Evolutionary conservation across 2,113 vertebrate genomes (phyloP).

Genomic region (Tamias sibiricus): DNA sequence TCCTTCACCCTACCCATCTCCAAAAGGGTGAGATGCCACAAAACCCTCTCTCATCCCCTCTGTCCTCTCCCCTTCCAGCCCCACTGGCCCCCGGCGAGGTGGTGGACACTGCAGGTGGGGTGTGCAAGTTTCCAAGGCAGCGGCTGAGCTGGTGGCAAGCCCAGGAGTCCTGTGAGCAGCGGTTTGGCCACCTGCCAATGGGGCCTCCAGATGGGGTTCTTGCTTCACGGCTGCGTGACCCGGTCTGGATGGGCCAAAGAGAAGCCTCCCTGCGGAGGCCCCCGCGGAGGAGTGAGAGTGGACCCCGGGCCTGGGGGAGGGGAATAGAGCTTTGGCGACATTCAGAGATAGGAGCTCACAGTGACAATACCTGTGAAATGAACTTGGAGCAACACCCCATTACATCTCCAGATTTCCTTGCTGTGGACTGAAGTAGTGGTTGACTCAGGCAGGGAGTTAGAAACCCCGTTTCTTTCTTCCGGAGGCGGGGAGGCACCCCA

Average conservation of each 20-base stretch:
- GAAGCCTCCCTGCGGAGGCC: conserved; percentile 51
- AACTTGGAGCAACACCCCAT: background rate
- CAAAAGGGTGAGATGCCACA: background rate
- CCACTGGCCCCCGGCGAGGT: conserved; percentile 57
- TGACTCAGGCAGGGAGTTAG: background rate
- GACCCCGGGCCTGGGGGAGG: no score
- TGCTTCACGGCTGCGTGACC: conserved; percentile 78
- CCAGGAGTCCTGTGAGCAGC: conserved; percentile 87
- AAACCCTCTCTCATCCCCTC: background rate
- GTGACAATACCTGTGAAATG: background rate
- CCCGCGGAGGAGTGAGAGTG: conserved; percentile 80
- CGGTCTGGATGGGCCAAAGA: conserved; percentile 88
- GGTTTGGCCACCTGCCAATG: conserved; percentile 86
- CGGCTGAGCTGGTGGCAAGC: conserved; percentile 89
- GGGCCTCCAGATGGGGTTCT: conserved; percentile 53
- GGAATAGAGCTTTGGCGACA: background rate
- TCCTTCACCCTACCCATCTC: background rate
- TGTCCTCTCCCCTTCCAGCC: conserved; percentile 63
- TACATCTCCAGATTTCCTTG: background rate
- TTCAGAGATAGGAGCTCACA: background rate
- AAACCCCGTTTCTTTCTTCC: background rate
- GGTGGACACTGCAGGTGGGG: conserved; percentile 79
- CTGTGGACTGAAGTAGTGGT: background rate
- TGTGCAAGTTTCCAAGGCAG: conserved; percentile 86
- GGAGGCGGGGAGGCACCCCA: background rate